phyloP scores from a whole-genome alignment of 2,113 vertebrate species.

The Prolemur simus region DNA sequence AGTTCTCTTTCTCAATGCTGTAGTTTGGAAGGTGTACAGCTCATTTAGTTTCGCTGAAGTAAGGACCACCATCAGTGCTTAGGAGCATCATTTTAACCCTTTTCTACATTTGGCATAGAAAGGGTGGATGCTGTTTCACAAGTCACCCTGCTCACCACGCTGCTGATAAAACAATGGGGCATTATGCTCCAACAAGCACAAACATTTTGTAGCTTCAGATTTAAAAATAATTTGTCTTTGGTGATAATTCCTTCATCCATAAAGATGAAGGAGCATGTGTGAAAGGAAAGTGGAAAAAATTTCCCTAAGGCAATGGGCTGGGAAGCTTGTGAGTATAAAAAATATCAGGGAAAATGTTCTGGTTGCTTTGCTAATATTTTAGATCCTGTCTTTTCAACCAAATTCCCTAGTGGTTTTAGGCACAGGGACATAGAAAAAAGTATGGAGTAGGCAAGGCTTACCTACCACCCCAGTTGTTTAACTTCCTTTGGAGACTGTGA shows the following conservation, averaged over 20 bases:
- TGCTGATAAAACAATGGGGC: neutral
- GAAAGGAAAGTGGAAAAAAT: neutral
- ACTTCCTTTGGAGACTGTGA: neutral
- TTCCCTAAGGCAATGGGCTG: neutral
- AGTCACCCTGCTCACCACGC: neutral
- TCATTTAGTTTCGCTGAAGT: neutral
- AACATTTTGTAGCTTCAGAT: neutral
- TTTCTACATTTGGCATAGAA: neutral
- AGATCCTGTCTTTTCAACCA: neutral
- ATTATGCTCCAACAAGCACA: neutral
- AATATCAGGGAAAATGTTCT: neutral
- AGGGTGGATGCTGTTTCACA: neutral
- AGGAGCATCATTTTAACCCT: neutral
- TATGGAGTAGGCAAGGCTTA: neutral
- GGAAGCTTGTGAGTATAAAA: neutral
- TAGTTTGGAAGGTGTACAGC: neutral
- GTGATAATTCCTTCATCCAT: neutral
- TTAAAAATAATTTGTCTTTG: conserved; percentile 14
- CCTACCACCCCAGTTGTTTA: neutral
- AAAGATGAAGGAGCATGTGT: neutral
- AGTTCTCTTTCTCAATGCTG: neutral
- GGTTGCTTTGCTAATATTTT: neutral
- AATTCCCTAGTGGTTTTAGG: neutral
- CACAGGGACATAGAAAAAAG: neutral
- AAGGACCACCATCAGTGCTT: neutral